phyloP scores from a whole-genome alignment of 2,888 invertebrate species.

The Ornithoptera alexandrae region DNA sequence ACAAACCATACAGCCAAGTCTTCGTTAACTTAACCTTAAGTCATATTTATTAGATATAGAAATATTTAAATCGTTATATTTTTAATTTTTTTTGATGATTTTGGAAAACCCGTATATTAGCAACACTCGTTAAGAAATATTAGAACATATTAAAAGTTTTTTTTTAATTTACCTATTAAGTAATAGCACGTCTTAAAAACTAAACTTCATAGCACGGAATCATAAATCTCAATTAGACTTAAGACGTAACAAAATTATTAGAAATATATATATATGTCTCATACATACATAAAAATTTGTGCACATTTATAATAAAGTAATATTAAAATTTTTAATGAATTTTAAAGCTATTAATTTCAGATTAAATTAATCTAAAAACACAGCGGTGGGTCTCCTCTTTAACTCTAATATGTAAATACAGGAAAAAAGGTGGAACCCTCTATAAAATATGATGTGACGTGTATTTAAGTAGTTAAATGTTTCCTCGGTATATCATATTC shows the following conservation, averaged over 20 bases:
- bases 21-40: neutral
- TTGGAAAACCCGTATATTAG: too few relatives aligned
- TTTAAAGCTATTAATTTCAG: neutral
- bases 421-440: too few relatives aligned
- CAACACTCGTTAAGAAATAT: too few relatives aligned
- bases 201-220: conserved; percentile 1
- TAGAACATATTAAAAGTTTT: neutral
- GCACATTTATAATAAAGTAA: neutral
- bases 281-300: neutral
- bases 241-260: neutral
- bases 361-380: neutral
- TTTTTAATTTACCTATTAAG: neutral
- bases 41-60: too few relatives aligned
- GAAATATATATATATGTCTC: neutral
- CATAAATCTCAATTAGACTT: neutral
- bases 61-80: too few relatives aligned
- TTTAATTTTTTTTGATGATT: too few relatives aligned
- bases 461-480: too few relatives aligned
- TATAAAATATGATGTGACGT: too few relatives aligned
- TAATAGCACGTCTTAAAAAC: neutral
- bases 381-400: neutral
- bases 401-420: neutral
- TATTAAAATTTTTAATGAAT: neutral
- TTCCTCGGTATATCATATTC: too few relatives aligned
- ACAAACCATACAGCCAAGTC: neutral